phyloP scores from a whole-genome alignment of 2,113 vertebrate species.

The Spea multiplicata region DNA sequence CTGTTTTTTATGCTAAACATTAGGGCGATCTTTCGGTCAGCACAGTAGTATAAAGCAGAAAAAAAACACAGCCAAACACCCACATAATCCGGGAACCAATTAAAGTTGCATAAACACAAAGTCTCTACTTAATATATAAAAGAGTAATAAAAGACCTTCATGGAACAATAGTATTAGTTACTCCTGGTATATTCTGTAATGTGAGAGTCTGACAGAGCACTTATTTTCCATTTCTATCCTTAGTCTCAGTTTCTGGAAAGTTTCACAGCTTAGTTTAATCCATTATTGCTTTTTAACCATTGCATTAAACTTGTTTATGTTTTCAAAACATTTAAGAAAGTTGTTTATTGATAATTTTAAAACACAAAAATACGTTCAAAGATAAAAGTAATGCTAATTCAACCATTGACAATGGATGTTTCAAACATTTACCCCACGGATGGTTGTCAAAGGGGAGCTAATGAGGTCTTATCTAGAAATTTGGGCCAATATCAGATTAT shows the following conservation, averaged over 20 bases:
- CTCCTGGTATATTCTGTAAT: constrained; percentile 24
- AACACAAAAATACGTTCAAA: too few relatives aligned
- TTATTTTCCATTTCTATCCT: constrained; percentile 13
- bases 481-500: too few relatives aligned
- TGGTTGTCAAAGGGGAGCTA: too few relatives aligned
- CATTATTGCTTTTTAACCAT: not conserved
- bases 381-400: too few relatives aligned
- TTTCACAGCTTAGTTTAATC: not conserved
- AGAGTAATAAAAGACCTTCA: not conserved
- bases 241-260: not conserved
- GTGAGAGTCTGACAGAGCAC: constrained; percentile 4
- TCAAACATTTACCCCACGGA: too few relatives aligned
- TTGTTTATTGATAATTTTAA: too few relatives aligned
- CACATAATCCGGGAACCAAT: constrained; percentile 12
- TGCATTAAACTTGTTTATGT: too few relatives aligned
- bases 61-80: not conserved
- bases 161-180: constrained; percentile 20
- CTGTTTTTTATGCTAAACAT: not conserved
- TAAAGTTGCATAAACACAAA: constrained; percentile 20
- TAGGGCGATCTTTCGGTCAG: constrained; percentile 23
- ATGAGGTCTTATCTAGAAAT: too few relatives aligned
- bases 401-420: too few relatives aligned
- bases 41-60: not conserved
- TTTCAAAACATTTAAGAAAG: too few relatives aligned
- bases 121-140: constrained; percentile 18